Evolutionary conservation across 92 coral and sea anemone species (phyloP).

Genomic region (Actinostola sp.): DNA sequence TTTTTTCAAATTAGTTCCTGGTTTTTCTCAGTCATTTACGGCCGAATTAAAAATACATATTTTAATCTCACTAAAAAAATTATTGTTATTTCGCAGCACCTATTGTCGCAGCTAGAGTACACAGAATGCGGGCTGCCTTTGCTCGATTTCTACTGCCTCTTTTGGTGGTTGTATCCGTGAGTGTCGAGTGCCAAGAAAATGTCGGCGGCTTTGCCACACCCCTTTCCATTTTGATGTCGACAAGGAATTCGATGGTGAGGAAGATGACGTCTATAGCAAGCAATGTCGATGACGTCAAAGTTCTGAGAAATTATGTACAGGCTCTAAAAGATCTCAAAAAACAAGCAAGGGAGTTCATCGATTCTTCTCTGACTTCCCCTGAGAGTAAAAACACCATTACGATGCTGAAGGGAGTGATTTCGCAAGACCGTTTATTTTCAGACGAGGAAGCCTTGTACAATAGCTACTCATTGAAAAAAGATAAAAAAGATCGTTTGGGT

Average conservation of each 20-base stretch:
- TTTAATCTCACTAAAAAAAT: too few relatives aligned
- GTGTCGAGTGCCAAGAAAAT: conserved; percentile 3
- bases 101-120: too few relatives aligned
- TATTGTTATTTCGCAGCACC: too few relatives aligned
- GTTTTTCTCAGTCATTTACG: too few relatives aligned
- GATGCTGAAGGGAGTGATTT: neutral
- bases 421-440: neutral
- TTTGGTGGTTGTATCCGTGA: neutral
- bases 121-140: too few relatives aligned
- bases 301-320: neutral
- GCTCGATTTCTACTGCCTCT: neutral
- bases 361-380: neutral
- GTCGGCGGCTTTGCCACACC: neutral
- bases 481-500: neutral
- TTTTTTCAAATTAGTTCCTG: too few relatives aligned
- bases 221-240: neutral
- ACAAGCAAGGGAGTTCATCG: conserved; percentile 1
- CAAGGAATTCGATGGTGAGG: neutral
- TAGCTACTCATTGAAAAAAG: conserved; percentile 10
- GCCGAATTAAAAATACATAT: too few relatives aligned
- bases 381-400: neutral
- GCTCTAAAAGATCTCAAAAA: neutral
- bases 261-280: conserved; percentile 7
- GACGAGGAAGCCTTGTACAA: conserved; percentile 10
- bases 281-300: neutral